These are phyloP conservation scores for Bursaphelenchus okinawaensis DNA, from an alignment of 2,888 invertebrate genomes.

Conservation along the genomic window DNA sequence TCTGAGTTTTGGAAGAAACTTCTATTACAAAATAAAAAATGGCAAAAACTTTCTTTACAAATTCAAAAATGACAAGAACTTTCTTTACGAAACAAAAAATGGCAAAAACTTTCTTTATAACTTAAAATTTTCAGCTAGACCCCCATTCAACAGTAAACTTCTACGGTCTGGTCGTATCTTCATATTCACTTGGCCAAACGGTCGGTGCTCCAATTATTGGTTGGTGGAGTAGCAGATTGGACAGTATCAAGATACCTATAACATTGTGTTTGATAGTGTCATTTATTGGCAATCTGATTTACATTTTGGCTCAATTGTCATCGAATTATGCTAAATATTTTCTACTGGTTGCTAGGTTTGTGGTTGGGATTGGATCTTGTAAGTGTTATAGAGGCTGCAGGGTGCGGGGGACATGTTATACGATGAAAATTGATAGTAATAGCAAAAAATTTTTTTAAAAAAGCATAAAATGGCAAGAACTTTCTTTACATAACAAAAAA, in stretches of 20 bases:
- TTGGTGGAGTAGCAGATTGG: conserved; percentile 15
- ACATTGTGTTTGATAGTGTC: not conserved
- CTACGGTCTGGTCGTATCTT: conserved; percentile 9
- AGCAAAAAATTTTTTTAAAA: too few species aligned
- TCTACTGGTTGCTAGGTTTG: conserved; percentile 29
- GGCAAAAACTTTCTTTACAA: too few species aligned
- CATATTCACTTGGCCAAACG: conserved; percentile 10
- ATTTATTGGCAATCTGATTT: conserved; percentile 16
- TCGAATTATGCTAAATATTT: conserved; percentile 13
- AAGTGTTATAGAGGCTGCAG: not conserved
- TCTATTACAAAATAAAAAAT: too few species aligned
- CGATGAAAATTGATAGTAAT: too few species aligned
- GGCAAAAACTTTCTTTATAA: not conserved
- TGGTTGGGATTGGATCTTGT: conserved; percentile 34
- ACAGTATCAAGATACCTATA: not conserved
- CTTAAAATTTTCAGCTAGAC: conserved; percentile 9
- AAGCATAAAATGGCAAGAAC: too few species aligned
- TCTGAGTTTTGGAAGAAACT: too few species aligned
- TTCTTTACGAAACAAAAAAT: not conserved
- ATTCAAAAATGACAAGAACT: too few species aligned
- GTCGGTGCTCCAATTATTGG: conserved; percentile 5
- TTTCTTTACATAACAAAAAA: too few species aligned
- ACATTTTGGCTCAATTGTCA: conserved; percentile 1
- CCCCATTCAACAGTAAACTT: conserved; percentile 10
- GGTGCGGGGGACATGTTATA: not conserved